Conservation (phyloP, 2,797 vertebrate species). For the Paramormyrops hopkinsi region DNA sequence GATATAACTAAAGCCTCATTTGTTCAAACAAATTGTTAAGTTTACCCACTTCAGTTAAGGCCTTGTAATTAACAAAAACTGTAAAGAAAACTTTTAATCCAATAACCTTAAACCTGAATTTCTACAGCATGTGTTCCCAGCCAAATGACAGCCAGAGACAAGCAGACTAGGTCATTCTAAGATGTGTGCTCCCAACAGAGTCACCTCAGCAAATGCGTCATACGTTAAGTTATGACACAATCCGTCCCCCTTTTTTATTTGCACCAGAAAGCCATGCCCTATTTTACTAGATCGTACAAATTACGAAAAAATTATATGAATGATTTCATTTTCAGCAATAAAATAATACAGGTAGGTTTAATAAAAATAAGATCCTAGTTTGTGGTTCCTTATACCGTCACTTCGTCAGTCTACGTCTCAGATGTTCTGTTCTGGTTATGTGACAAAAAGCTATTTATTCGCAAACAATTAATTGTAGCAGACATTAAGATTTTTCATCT, state of each 20-base stretch:
- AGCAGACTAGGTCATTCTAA: constrained; percentile 54
- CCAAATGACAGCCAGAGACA: constrained; percentile 43
- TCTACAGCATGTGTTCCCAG: constrained; percentile 39
- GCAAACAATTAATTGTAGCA: background rate
- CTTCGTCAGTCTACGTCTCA: background rate
- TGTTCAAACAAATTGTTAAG: background rate
- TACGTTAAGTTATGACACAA: constrained; percentile 47
- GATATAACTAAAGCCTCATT: background rate
- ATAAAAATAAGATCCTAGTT: background rate
- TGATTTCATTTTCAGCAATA: background rate
- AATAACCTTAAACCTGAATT: background rate
- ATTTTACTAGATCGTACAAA: constrained; percentile 2
- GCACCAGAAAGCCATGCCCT: constrained; percentile 6
- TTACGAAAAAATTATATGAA: background rate
- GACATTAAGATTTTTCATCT: too few relatives aligned
- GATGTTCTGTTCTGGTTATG: background rate
- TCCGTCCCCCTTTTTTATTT: constrained; percentile 35
- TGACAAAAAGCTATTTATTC: background rate
- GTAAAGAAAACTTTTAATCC: background rate
- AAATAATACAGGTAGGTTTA: background rate
- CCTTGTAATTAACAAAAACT: background rate
- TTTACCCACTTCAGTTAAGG: background rate
- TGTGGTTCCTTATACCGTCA: background rate
- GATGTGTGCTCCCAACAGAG: constrained; percentile 57
- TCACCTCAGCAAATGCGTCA: constrained; percentile 64